Evolutionary conservation across 2,888 invertebrate species (phyloP).

Genomic region (Phania funesta): DNA sequence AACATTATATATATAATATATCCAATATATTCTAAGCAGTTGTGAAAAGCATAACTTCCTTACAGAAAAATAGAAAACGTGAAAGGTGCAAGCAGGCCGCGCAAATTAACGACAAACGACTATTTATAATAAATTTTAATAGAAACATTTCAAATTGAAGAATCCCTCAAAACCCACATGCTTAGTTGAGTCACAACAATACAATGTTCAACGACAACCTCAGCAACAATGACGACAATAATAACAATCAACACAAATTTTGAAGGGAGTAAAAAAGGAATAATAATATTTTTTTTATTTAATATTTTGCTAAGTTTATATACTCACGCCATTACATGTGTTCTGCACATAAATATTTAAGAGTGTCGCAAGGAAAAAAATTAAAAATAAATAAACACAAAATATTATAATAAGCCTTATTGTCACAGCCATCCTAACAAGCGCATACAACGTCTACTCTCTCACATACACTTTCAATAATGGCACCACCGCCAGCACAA

Average conservation of each 20-base stretch:
- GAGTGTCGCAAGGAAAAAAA: neutral
- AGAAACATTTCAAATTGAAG: constrained; percentile 38
- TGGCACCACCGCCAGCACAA: constrained; percentile 39
- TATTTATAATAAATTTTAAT: constrained; percentile 56
- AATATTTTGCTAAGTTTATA: constrained; percentile 50
- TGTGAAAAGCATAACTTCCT: constrained; percentile 40
- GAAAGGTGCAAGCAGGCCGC: neutral
- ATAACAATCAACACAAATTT: constrained; percentile 63
- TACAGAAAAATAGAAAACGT: neutral
- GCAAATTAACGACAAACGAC: constrained; percentile 10
- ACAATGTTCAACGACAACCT: constrained; percentile 49
- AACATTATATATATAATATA: neutral
- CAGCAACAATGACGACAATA: constrained; percentile 37
- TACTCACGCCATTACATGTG: constrained; percentile 36
- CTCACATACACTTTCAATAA: constrained; percentile 25
- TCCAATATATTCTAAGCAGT: constrained; percentile 42
- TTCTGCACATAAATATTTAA: constrained; percentile 17
- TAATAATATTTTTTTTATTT: constrained; percentile 47
- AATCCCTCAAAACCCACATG: constrained; percentile 63
- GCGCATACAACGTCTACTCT: neutral
- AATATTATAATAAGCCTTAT: constrained; percentile 78
- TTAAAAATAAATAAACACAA: constrained; percentile 71
- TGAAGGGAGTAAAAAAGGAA: constrained; percentile 51
- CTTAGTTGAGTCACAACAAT: constrained; percentile 56
- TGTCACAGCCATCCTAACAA: constrained; percentile 73